phyloP scores from a whole-genome alignment of 2,797 vertebrate species.

The Ctenopoma multispine region DNA sequence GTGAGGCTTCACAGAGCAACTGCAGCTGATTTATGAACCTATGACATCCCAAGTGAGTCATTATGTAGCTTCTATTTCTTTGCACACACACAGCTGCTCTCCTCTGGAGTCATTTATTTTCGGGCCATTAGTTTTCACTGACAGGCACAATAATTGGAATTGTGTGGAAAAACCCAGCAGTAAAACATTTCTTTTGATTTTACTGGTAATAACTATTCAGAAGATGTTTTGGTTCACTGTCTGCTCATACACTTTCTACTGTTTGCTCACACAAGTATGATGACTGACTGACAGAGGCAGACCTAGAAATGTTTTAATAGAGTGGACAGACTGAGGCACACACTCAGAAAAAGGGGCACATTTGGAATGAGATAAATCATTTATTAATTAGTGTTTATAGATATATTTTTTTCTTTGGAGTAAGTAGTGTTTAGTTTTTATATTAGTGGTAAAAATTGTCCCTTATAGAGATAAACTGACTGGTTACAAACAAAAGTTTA shows the following conservation, averaged over 20 bases:
- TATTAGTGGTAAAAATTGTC: too few relatives aligned
- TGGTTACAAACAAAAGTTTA: too few relatives aligned
- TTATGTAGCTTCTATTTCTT: slow-evolving; percentile 49
- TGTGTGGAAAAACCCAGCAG: slow-evolving; percentile 12
- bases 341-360: too few relatives aligned
- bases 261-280: not conserved
- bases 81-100: slow-evolving; percentile 41
- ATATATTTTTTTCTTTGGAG: too few relatives aligned
- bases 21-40: slow-evolving; percentile 55
- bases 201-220: not conserved
- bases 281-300: not conserved
- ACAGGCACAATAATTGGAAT: slow-evolving; percentile 31
- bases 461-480: too few relatives aligned
- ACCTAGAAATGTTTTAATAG: too few relatives aligned
- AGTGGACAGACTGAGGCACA: too few relatives aligned
- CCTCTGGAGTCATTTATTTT: slow-evolving; percentile 33
- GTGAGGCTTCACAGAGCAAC: slow-evolving; percentile 45
- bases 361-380: too few relatives aligned
- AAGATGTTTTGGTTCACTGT: not conserved
- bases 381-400: too few relatives aligned
- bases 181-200: slow-evolving; percentile 29
- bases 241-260: not conserved
- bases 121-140: slow-evolving; percentile 30
- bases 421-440: too few relatives aligned
- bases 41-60: slow-evolving; percentile 53